Conservation (phyloP, 2,113 vertebrate genomes). For the Anarrhichthys ocellatus region DNA sequence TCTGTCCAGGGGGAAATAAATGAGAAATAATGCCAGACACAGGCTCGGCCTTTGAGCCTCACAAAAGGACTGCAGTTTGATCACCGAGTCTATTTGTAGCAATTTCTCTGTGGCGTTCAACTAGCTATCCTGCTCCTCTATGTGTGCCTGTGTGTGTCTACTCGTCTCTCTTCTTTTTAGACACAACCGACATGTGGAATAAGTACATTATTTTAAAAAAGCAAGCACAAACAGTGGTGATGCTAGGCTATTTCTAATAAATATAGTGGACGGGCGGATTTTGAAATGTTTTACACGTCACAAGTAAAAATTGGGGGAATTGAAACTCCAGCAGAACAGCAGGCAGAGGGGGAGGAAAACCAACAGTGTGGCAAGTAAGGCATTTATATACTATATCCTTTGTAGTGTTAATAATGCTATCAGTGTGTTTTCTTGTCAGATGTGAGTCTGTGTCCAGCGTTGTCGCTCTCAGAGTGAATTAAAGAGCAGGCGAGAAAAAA, state of each 20-base stretch:
- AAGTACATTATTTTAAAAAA: not conserved
- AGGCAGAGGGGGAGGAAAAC: too few relatives aligned
- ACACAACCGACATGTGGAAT: not conserved
- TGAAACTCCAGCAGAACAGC: too few relatives aligned
- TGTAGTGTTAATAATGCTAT: not conserved
- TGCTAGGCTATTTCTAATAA: too few relatives aligned
- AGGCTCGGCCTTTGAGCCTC: not conserved
- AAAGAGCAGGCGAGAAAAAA: not conserved
- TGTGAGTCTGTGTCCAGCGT: not conserved
- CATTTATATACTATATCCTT: not conserved
- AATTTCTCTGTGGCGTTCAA: not conserved
- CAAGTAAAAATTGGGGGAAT: too few relatives aligned
- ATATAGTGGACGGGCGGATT: too few relatives aligned
- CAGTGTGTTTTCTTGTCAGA: not conserved
- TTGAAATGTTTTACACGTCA: too few relatives aligned
- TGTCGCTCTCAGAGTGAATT: not conserved
- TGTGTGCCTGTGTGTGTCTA: too few relatives aligned
- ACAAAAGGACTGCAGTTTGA: not conserved
- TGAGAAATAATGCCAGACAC: not conserved
- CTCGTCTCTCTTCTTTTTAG: not conserved
- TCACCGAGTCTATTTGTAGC: not conserved
- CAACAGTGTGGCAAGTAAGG: not conserved
- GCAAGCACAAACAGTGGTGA: too few relatives aligned
- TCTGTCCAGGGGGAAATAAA: not conserved
- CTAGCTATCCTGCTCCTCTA: not conserved